These are phyloP conservation scores for Arctocebus calabarensis DNA, from an alignment of 2,797 vertebrate genomes.

Conservation along the genomic window DNA sequence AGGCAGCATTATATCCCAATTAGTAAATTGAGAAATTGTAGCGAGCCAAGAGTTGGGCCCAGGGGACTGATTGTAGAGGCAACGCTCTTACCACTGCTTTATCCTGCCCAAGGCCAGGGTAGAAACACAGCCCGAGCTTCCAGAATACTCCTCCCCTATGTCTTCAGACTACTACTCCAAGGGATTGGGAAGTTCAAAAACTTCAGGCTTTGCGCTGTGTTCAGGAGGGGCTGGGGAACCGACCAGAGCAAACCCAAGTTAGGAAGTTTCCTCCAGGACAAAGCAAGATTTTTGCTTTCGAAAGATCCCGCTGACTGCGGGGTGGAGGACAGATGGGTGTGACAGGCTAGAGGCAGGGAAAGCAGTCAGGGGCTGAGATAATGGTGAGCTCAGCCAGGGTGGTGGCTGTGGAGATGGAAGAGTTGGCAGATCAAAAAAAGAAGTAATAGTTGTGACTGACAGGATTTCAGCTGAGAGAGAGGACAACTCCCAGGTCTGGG, in stretches of 20 bases:
- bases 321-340: not conserved
- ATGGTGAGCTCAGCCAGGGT: not conserved
- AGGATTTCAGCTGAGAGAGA: not conserved
- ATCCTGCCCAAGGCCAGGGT: not conserved
- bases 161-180: not conserved
- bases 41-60: not conserved
- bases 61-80: not conserved
- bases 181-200: not conserved
- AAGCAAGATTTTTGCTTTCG: no score
- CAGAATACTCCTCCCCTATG: not conserved
- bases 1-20: not conserved
- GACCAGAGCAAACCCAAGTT: not conserved
- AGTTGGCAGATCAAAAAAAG: not conserved
- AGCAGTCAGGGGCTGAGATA: not conserved
- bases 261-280: not conserved
- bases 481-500: not conserved
- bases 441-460: not conserved
- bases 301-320: not conserved
- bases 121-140: not conserved
- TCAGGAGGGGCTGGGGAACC: not conserved
- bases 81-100: not conserved
- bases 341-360: not conserved
- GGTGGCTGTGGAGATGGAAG: not conserved
- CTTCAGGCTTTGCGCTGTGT: not conserved
- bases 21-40: not conserved